Base-by-base conservation (phyloP, 2,797 vertebrate genomes). In the Trichosurus vulpecula region DNA sequence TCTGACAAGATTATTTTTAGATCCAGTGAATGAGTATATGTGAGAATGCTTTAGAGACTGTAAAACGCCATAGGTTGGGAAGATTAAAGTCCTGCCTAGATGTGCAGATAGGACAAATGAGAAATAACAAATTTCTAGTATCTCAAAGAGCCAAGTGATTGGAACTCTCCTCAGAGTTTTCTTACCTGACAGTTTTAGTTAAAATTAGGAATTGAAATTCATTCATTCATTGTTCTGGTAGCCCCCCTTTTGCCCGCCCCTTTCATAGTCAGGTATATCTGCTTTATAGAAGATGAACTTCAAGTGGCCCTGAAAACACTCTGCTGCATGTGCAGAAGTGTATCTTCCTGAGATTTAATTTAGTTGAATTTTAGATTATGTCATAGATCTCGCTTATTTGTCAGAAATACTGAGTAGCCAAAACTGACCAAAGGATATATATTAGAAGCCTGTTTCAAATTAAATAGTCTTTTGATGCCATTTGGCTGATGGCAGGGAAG, bases 341-440 rank as follows among this genome's bases (percentile, higher is more conserved):
- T 93, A 35, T 3, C 41, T 52, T 90, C 94, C 66, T 56, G 61
- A 95, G 53, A n/a, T 87, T 94, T 61, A 92, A 41, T 54, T 94
- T 74, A 31, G 31, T 61, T 61, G 30, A 61, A 61, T 61, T 30
- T 61, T 61, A 31, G 57, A 61, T 35, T 61, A 31, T 61, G 57
- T 61, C 11, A 14, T 61, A 94, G 57, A 91, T 54, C 25, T 56
- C 55, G 56, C 19, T 56, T 57, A 30, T 93, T 96, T 35, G 61
- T 11, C 54, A 52, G 74, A 52, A 90, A 41, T 51, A 96, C 93
- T 95, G 92, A 81, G 54, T 94, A 61, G 58, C n/a, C 51, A 90
- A 9, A 91, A 35, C 52, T 90, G 41, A 74, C 35, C 30, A 96
- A 93, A 94, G 19, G 52, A 94, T 30, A 41, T 91, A 54, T 27